Conservation (phyloP, 2,888 invertebrate genomes). For the Agrochola lota region DNA sequence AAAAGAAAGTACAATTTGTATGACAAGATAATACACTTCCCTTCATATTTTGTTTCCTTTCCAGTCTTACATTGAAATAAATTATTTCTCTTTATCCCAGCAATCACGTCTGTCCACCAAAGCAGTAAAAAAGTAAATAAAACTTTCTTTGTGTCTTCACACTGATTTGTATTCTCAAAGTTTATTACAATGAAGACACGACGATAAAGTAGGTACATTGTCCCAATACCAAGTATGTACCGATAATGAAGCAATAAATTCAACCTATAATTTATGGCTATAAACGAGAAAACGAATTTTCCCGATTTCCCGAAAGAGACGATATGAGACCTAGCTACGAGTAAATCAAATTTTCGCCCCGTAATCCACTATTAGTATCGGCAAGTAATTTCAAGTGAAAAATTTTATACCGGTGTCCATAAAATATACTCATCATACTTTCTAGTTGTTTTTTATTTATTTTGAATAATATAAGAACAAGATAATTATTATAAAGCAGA, state of each 20-base stretch:
- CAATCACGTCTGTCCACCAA: constrained; percentile 49
- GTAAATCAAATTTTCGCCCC: no score
- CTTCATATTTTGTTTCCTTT: constrained; percentile 18
- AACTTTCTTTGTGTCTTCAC: constrained; percentile 59
- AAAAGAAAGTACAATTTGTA: constrained; percentile 24
- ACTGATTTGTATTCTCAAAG: constrained; percentile 62
- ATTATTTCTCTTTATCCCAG: constrained; percentile 49
- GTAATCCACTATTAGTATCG: no score
- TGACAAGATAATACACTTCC: constrained; percentile 8
- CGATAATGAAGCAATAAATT: constrained; percentile 4
- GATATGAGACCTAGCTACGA: no score
- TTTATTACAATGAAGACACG: constrained; percentile 32
- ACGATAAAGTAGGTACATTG: constrained; percentile 18
- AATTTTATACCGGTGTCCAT: no score
- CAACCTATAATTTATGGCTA: neutral
- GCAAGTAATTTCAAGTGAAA: no score
- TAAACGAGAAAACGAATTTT: no score
- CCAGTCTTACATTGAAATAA: constrained; percentile 33
- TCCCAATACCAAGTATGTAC: constrained; percentile 19
- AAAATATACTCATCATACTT: no score
- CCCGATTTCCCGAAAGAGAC: no score
- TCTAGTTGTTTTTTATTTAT: no score
- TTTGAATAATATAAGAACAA: no score
- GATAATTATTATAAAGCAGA: no score
- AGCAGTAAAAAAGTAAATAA: constrained; percentile 64